Conservation (phyloP, 2,797 vertebrate genomes). For the Buphagus erythrorhynchus region DNA sequence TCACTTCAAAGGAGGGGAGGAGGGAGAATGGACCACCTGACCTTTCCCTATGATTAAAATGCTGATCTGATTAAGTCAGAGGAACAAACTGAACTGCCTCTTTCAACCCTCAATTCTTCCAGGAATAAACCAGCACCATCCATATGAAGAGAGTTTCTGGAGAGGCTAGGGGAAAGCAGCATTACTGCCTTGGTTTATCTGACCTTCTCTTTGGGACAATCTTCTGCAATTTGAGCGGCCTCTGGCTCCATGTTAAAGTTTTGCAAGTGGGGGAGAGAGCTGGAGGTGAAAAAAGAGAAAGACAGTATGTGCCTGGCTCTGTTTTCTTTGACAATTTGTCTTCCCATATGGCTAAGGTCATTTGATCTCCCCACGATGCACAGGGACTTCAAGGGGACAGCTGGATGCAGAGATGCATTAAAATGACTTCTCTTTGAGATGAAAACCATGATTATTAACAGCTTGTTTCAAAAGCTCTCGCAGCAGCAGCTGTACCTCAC, state of each 20-base stretch:
- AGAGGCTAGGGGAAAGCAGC: not conserved
- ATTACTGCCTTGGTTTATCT: not conserved
- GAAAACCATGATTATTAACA: conserved; percentile 8
- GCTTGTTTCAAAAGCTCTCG: not conserved
- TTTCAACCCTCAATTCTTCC: not conserved
- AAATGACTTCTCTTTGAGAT: not conserved
- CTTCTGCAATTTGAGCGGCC: not conserved
- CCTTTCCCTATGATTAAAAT: conserved; percentile 51
- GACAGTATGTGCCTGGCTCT: not conserved
- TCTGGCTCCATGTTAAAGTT: not conserved
- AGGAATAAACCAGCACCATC: conserved; percentile 22
- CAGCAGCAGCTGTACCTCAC: not conserved
- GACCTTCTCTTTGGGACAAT: not conserved
- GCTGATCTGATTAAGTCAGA: conserved; percentile 37
- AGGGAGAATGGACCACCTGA: conserved; percentile 3
- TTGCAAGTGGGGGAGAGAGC: not conserved
- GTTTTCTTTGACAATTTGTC: not conserved
- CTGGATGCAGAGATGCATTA: conserved; percentile 21
- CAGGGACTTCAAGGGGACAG: conserved; percentile 39
- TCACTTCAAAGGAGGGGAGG: conserved; percentile 16
- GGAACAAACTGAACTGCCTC: conserved; percentile 14
- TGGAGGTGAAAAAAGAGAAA: not conserved
- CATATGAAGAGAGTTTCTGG: not conserved
- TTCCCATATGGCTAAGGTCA: not conserved
- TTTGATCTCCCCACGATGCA: conserved; percentile 11